Percentiles rank a stretch among this genome's conserved stretches.
Conservation (phyloP, 2,797 vertebrate species). For the Coreius guichenoti region DNA sequence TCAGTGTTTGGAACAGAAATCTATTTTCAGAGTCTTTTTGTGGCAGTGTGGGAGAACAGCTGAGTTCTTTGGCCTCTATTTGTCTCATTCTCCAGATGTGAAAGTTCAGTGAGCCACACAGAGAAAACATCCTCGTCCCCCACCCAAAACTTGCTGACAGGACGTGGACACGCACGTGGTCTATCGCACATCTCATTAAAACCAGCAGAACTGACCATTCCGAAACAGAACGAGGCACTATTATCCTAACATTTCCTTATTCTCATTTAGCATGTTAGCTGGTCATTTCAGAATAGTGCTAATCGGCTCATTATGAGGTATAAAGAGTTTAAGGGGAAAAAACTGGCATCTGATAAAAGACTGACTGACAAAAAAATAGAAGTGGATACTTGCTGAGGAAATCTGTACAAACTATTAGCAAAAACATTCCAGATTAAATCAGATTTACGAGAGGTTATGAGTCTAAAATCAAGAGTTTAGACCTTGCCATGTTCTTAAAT, state of each 20-base stretch:
- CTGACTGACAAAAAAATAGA: constrained; percentile 5
- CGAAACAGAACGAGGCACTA: neutral
- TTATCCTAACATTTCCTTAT: neutral
- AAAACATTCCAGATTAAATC: constrained; percentile 54
- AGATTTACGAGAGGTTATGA: constrained; percentile 61
- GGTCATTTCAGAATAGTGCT: neutral
- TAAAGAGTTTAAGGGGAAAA: neutral
- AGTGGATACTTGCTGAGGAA: neutral
- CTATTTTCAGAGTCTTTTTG: constrained; percentile 73
- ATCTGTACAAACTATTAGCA: constrained; percentile 72
- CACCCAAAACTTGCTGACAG: constrained; percentile 36
- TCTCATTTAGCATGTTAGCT: constrained; percentile 11
- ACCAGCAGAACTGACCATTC: neutral
- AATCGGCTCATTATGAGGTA: neutral
- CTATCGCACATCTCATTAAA: constrained; percentile 10
- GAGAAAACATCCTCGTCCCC: constrained; percentile 67
- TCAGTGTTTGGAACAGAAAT: constrained; percentile 65
- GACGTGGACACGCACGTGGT: neutral
- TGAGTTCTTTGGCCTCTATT: constrained; percentile 74
- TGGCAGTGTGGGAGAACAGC: constrained; percentile 82
- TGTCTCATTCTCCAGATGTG: constrained; percentile 78
- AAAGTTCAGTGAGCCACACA: constrained; percentile 77
- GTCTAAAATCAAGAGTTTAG: constrained; percentile 39
- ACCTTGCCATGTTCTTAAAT: constrained; percentile 50
- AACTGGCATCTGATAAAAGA: constrained; percentile 1